phyloP scores from a whole-genome alignment of 23 tunicate species.

The Halocynthia aurantium region DNA sequence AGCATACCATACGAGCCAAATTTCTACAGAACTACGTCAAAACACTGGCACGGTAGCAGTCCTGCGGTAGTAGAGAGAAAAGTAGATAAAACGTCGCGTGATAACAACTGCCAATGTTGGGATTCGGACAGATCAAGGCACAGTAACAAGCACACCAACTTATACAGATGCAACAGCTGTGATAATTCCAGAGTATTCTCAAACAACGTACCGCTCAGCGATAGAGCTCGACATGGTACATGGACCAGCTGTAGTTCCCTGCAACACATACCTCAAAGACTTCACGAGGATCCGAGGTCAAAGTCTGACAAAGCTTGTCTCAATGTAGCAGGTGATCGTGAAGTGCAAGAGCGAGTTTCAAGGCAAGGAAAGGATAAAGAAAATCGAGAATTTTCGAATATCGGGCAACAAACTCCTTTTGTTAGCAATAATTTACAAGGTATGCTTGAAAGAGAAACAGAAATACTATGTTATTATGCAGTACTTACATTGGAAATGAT shows the following conservation, averaged over 20 bases:
- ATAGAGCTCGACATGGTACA: neutral
- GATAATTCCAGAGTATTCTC: constrained; percentile 2
- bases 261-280: constrained; percentile 26
- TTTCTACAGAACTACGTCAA: constrained; percentile 48
- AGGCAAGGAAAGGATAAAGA: neutral
- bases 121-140: constrained; percentile 7
- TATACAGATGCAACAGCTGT: constrained; percentile 11
- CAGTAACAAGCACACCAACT: neutral
- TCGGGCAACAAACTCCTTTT: no score
- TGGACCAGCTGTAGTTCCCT: constrained; percentile 11
- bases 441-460: neutral
- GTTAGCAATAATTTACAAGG: neutral
- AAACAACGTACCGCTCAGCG: neutral
- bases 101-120: constrained; percentile 9
- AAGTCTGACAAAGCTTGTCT: no score
- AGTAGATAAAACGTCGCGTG: neutral
- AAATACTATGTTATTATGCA: constrained; percentile 1
- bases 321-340: neutral
- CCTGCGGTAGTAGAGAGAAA: neutral
- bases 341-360: neutral
- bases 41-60: constrained; percentile 32
- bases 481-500: no score
- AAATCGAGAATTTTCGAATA: neutral
- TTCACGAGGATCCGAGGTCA: neutral
- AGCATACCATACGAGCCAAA: constrained; percentile 70